Conservation (phyloP, 1,140 invertebrate species). For the Drosophila ambigua region DNA sequence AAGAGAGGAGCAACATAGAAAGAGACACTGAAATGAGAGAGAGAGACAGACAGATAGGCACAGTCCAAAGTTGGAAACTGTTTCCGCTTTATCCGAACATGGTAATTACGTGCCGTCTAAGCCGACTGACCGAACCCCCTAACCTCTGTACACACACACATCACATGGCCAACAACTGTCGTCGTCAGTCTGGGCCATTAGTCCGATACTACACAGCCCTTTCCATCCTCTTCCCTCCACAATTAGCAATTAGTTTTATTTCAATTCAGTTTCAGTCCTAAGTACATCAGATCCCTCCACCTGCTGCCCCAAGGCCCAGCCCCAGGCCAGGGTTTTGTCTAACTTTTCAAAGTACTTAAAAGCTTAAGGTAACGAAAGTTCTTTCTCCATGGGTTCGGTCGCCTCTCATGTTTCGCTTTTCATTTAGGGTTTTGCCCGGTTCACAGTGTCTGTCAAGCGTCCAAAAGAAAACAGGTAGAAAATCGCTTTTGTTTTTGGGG, state of each 20-base stretch:
- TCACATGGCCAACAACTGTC: slow-evolving; percentile 25
- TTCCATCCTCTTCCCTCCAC: slow-evolving; percentile 25
- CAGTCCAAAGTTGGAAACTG: slow-evolving; percentile 55
- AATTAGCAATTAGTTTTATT: slow-evolving; percentile 80
- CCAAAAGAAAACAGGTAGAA: slow-evolving; percentile 23
- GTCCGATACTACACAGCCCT: slow-evolving; percentile 13
- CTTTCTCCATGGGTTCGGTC: slow-evolving; percentile 30
- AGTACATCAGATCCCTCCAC: slow-evolving; percentile 18
- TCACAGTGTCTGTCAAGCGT: slow-evolving; percentile 48
- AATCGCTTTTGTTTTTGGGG: slow-evolving; percentile 18
- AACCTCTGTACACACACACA: slow-evolving; percentile 9
- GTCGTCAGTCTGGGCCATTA: slow-evolving; percentile 29
- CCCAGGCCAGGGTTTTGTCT: slow-evolving; percentile 26
- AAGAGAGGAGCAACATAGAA: slow-evolving; percentile 4
- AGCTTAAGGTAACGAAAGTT: slow-evolving; percentile 68
- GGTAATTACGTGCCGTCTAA: slow-evolving; percentile 66
- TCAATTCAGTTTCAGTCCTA: slow-evolving; percentile 57
- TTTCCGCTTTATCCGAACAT: slow-evolving; percentile 54
- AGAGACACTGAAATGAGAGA: slow-evolving; percentile 2
- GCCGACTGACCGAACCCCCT: slow-evolving; percentile 43
- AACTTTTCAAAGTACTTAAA: slow-evolving; percentile 73
- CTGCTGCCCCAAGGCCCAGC: slow-evolving; percentile 4
- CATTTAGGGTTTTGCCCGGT: slow-evolving; percentile 21
- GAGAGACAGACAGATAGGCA: slow-evolving; percentile 18
- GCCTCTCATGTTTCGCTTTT: slow-evolving; percentile 37